Base-by-base conservation (phyloP, 2,888 invertebrate genomes). In the Tortrix viridana region DNA sequence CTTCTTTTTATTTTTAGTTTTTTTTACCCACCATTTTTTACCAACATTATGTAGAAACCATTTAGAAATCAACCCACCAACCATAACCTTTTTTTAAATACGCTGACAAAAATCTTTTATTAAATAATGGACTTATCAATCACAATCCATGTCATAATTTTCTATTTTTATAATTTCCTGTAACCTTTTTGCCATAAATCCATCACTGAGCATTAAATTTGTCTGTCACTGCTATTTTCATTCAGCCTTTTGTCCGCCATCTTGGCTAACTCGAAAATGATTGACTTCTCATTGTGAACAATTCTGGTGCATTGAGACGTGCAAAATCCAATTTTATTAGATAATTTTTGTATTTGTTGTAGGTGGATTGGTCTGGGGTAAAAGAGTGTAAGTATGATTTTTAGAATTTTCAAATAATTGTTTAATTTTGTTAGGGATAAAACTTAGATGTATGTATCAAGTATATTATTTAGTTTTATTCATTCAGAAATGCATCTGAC, bases 191-290 rank as follows among this genome's bases (percentile, higher is more conserved):
- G 71, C 76, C 76, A 80, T 74, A 74, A 84, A 86, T 86, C 86
- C 83, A 87, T 88, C 84, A 86, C 82, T 80, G 75, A 72, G 73
- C 79, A 82, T 86, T 81, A 74, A 82, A 82, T 84, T 89, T 85
- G 83, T 83, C 82, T 70, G 70, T 66, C 64, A 70, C 70, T 75
- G 71, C 80, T 72, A 67, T 62, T 66, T 57, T 44, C 54, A 59
- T 59, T 65, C 71, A 69, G 67, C 69, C 56, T 38, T 59, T 55
- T 57, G 50, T 49, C 55, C 32, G 60, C 50, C 64, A 65, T 52
- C 46, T 56, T 47, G 26, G 65, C 73, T 82, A 82, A 85, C 81
- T 72, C 69, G 75, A 80, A 79, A 83, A 83, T 83, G 84, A 85
- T 85, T 83, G 84, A 85, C 84, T 84, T 66, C 71, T 74, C 77